A percentile compares a stretch with the other conserved stretches of the same genome.
phyloP scores from a whole-genome alignment of 1,140 invertebrate species.

The Aphaenogaster rudis region DNA sequence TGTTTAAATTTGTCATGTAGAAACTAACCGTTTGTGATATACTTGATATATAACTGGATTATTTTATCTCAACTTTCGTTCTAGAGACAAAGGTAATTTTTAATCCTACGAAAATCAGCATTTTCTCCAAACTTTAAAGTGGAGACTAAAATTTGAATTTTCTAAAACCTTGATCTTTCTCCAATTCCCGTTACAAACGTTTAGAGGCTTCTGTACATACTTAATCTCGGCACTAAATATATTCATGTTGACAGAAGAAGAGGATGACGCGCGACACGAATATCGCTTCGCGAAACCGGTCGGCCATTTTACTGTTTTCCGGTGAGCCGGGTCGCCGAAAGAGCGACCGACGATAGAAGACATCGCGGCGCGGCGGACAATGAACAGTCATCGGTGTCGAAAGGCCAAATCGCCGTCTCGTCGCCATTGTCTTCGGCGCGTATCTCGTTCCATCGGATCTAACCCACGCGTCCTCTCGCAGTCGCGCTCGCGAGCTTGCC shows the following conservation, averaged over 20 bases:
- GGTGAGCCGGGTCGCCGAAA: constrained; percentile 21
- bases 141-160: not conserved
- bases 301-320: constrained; percentile 28
- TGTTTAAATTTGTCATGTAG: not conserved
- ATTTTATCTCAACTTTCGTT: not conserved
- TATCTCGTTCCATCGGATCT: not conserved
- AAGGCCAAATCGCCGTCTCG: constrained; percentile 64
- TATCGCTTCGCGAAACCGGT: constrained; percentile 18
- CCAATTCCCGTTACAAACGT: not conserved
- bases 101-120: not conserved
- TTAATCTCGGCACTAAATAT: not conserved
- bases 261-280: constrained; percentile 15
- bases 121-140: not conserved
- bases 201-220: not conserved
- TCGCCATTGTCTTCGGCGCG: constrained; percentile 56
- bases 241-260: not conserved
- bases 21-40: not conserved
- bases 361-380: constrained; percentile 49
- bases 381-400: constrained; percentile 68
- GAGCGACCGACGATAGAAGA: constrained; percentile 27
- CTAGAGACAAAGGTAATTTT: not conserved
- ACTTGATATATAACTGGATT: not conserved
- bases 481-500: not conserved
- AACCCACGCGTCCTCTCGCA: constrained; percentile 31
- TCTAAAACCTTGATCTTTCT: not conserved